Evolutionary conservation across 1,140 invertebrate species (phyloP), one percentile per base, ranked within the genome.

Genomic region (Stegodyphus dumicola): DNA sequence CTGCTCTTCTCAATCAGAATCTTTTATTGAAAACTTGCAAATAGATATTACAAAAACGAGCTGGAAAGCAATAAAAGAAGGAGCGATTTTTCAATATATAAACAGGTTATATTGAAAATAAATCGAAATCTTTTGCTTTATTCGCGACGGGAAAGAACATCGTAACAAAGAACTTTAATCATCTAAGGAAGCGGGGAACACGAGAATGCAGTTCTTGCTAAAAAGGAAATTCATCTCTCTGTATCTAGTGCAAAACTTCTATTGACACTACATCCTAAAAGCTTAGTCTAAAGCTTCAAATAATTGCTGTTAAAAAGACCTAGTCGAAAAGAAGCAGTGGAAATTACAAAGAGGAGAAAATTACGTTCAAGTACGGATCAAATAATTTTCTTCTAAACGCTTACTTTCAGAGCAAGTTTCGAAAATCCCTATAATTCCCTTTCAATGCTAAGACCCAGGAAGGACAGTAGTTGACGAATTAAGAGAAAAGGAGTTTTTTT

Each of bases 301-400:
- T 83, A 83, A 83, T 83, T 83, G 80, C 80, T 83, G 70, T 60
- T 65, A 75, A 65, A 64, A 69, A 73, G 49, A 49, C 65, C 15
- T 71, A n/a, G 48, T 49, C n/a, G n/a, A 69, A 67, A 49, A 65
- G 51, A 60, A 69, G 65, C 64, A 48, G 33, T 51, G 54, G 78
- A 64, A 80, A 83, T 83, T 83, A 83, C 80, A 51, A 75, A 66
- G 15, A 60, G 60, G 70, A 75, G 80, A 83, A 83, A 83, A 83
- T 83, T 74, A 83, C 80, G 71, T 75, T 83, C 48, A 83, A 83
- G 56, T 80, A 75, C 71, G 80, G 80, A 83, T 83, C 80, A 83
- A 83, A 83, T 83, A 83, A 83, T 83, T 83, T 83, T 83, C 80
- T 83, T 83, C 80, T 83, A 83, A 83, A 83, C 80, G 69, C 80